Percentiles rank a stretch among this genome's conserved stretches.
These are phyloP conservation scores for Nycticebus coucang DNA, from an alignment of 2,113 vertebrate species.

Conservation along the genomic window DNA sequence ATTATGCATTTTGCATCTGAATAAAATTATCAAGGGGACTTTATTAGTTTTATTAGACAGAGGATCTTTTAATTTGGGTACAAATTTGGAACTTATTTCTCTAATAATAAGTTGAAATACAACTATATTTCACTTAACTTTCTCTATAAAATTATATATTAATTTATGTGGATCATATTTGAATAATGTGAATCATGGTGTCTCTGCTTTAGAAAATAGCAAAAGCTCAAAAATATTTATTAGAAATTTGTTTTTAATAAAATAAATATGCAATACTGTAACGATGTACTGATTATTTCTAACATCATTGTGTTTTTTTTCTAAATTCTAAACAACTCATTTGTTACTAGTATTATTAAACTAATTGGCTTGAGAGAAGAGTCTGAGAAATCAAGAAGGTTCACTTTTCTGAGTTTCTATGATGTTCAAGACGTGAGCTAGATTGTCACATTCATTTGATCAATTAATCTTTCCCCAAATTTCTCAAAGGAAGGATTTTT, in stretches of 20 bases:
- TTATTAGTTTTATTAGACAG: background rate
- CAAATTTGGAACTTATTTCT: background rate
- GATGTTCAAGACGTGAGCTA: background rate
- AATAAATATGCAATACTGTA: background rate
- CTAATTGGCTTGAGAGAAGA: background rate
- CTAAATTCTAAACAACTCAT: background rate
- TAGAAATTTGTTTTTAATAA: background rate
- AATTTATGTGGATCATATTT: constrained; percentile 2
- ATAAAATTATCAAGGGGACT: background rate
- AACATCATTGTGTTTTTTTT: background rate
- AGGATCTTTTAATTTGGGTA: background rate
- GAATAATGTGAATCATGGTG: background rate
- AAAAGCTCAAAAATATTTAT: background rate
- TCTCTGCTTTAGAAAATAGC: background rate
- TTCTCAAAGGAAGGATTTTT: background rate
- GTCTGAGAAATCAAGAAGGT: background rate
- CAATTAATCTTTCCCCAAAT: background rate
- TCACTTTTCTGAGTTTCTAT: background rate
- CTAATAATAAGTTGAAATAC: background rate
- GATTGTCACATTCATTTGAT: background rate
- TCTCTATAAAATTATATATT: background rate
- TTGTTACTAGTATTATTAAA: background rate
- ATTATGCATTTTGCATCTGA: background rate
- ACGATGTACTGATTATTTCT: background rate
- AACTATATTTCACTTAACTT: background rate